Conservation (phyloP, 1,140 invertebrate species). For the Drosophila pachea region DNA sequence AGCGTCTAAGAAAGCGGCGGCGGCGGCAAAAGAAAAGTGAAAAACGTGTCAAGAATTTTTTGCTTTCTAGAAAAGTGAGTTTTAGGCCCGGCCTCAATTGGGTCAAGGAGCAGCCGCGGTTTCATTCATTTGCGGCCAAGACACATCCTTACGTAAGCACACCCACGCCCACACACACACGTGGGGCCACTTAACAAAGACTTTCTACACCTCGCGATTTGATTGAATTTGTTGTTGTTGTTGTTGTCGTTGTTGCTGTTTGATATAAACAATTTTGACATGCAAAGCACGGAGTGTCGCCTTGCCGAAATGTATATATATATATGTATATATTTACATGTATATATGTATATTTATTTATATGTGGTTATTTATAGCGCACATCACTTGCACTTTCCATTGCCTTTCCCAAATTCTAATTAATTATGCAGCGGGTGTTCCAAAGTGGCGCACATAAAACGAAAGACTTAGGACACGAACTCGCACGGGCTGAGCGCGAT, state of each 20-base stretch:
- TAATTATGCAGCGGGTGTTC: constrained; percentile 63
- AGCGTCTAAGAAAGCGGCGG: too few relatives aligned
- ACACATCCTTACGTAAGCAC: constrained; percentile 30
- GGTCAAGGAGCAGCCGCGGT: constrained; percentile 33
- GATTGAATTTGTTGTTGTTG: constrained; percentile 22
- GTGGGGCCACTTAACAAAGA: constrained; percentile 6
- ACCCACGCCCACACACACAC: not conserved
- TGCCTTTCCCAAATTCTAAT: constrained; percentile 59
- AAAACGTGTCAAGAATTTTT: constrained; percentile 34
- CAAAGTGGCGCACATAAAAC: constrained; percentile 51
- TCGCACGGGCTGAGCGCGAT: constrained; percentile 6
- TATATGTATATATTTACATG: constrained; percentile 8
- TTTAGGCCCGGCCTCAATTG: constrained; percentile 8
- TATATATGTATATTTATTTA: not conserved
- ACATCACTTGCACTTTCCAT: constrained; percentile 69
- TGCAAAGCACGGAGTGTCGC: constrained; percentile 22
- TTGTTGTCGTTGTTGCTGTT: not conserved
- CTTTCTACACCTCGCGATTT: constrained; percentile 27
- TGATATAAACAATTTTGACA: constrained; percentile 10
- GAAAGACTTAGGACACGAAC: constrained; percentile 69
- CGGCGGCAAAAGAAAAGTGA: constrained; percentile 1
- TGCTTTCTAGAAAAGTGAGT: constrained; percentile 34
- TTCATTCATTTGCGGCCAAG: constrained; percentile 6
- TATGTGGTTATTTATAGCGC: constrained; percentile 6
- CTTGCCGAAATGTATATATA: constrained; percentile 4